phyloP scores from a whole-genome alignment of 23 tunicate species.

The Styela plicata region DNA sequence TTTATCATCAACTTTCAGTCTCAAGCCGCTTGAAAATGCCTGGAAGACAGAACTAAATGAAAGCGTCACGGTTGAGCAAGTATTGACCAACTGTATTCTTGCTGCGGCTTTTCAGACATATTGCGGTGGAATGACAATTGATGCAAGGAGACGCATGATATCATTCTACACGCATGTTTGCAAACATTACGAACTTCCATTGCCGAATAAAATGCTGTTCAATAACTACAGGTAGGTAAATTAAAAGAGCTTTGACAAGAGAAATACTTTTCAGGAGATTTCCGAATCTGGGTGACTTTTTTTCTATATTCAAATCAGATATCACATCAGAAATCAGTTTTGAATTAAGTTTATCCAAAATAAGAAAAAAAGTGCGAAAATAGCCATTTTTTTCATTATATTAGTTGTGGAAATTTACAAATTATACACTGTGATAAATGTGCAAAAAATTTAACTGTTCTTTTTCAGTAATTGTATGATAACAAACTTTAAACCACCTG shows the following conservation, averaged over 20 bases:
- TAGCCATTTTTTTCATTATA: too few relatives aligned
- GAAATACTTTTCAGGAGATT: background rate
- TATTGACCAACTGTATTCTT: conserved; percentile 85
- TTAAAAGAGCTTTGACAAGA: too few relatives aligned
- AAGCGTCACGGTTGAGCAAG: conserved; percentile 64
- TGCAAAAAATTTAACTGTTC: too few relatives aligned
- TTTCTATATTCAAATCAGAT: conserved; percentile 1
- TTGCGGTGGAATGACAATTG: conserved; percentile 84
- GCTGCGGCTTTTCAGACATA: conserved; percentile 81
- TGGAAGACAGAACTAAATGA: conserved; percentile 68
- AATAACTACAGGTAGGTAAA: conserved; percentile 51
- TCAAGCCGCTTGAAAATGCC: conserved; percentile 59
- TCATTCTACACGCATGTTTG: conserved; percentile 82
- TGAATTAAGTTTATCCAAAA: too few relatives aligned
- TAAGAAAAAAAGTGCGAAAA: too few relatives aligned
- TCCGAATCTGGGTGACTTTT: background rate
- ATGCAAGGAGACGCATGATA: conserved; percentile 68
- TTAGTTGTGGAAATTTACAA: too few relatives aligned
- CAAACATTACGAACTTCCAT: conserved; percentile 85
- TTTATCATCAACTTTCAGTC: conserved; percentile 40
- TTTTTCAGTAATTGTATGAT: too few relatives aligned
- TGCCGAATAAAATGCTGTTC: conserved; percentile 81
- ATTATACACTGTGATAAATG: too few relatives aligned
- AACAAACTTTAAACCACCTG: too few relatives aligned
- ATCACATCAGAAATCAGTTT: too few relatives aligned